phyloP scores from a whole-genome alignment of 2,113 vertebrate species.

The Grantiella picta region DNA sequence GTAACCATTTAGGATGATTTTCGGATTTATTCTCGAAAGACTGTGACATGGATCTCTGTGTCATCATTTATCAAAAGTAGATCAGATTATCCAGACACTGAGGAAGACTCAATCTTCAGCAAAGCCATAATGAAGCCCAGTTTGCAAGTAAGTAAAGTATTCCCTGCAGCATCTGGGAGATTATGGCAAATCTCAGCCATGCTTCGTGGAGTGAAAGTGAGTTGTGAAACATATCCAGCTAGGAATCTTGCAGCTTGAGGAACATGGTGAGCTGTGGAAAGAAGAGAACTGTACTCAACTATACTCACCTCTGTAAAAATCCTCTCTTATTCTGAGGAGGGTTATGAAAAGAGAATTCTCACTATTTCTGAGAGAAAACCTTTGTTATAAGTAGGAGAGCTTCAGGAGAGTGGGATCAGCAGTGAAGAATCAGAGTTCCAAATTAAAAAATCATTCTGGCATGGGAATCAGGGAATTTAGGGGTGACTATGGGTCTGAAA shows the following conservation, averaged over 20 bases:
- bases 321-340: not conserved
- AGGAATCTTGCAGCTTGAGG: not conserved
- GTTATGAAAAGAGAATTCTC: not conserved
- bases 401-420: not conserved
- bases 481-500: not conserved
- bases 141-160: conserved; percentile 65
- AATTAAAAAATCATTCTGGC: not conserved
- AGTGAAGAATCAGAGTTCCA: not conserved
- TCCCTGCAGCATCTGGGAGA: not conserved
- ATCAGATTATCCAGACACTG: conserved; percentile 7
- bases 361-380: not conserved
- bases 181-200: not conserved
- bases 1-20: conserved; percentile 73
- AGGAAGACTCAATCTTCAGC: conserved; percentile 66
- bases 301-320: not conserved
- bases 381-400: not conserved
- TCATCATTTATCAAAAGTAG: conserved; percentile 23
- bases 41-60: conserved; percentile 68
- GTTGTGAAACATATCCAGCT: not conserved
- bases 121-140: conserved; percentile 69
- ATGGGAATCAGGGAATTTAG: not conserved
- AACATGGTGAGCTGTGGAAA: not conserved
- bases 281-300: not conserved
- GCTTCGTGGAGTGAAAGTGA: not conserved
- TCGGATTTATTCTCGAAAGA: conserved; percentile 68